Percentiles rank a stretch among this genome's conserved stretches.
Evolutionary conservation across 2,888 invertebrate genomes (phyloP).

Genomic region (Himalopsyche anomala): DNA sequence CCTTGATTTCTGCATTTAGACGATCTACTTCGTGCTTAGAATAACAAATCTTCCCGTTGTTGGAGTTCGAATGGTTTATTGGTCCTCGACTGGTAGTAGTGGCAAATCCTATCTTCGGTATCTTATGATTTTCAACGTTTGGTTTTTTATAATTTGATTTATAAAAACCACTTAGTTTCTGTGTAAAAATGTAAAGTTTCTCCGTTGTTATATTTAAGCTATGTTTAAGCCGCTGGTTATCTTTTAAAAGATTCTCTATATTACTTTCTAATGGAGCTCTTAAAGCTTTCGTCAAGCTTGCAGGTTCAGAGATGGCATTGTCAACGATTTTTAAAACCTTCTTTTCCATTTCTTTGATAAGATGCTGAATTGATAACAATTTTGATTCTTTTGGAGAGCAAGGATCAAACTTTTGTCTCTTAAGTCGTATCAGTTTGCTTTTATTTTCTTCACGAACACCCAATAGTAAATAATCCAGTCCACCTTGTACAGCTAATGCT

Average conservation of each 20-base stretch:
- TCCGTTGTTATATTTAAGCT: background rate
- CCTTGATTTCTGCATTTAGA: background rate
- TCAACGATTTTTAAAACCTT: background rate
- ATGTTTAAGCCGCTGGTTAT: background rate
- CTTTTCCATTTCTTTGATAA: background rate
- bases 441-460: background rate
- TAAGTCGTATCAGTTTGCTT: background rate
- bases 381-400: background rate
- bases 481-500: conserved; percentile 1
- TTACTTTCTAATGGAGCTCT: background rate
- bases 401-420: conserved; percentile 19
- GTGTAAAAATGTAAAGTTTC: background rate
- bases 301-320: background rate
- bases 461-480: background rate
- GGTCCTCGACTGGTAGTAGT: background rate
- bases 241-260: background rate
- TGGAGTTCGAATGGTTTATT: background rate
- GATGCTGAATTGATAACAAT: background rate
- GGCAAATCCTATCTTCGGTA: too few relatives aligned
- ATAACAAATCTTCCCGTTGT: background rate
- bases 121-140: too few relatives aligned
- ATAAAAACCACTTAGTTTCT: background rate
- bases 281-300: background rate
- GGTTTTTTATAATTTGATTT: background rate
- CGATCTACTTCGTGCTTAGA: background rate